Evolutionary conservation across 2,113 vertebrate genomes (phyloP).

Genomic region (Halichoerus grypus): DNA sequence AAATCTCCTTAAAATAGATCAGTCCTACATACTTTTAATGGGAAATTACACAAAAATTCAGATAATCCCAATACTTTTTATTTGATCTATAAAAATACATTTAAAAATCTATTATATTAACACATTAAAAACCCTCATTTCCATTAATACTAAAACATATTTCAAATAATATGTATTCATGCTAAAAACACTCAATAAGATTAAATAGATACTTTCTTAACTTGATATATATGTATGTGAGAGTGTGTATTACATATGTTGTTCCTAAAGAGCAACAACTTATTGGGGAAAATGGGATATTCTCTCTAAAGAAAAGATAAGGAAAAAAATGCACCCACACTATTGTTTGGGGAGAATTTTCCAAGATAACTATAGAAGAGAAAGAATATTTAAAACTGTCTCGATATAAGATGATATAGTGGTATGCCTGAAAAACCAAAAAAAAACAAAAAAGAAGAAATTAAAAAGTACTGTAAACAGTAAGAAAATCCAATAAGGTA

Average conservation of each 20-base stretch:
- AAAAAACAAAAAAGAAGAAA: too few relatives aligned
- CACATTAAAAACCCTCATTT: background rate
- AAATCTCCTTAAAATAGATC: background rate
- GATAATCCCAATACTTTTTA: background rate
- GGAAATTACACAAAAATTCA: background rate
- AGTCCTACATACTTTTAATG: background rate
- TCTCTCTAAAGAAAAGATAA: background rate
- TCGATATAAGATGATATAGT: background rate
- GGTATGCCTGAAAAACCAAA: background rate
- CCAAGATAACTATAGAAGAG: background rate
- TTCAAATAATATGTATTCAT: background rate
- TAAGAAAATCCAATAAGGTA: background rate
- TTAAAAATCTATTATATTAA: background rate
- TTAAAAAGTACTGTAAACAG: background rate
- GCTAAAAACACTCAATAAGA: background rate
- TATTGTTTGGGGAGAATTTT: background rate
- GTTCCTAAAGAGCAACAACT: background rate
- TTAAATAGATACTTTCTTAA: background rate
- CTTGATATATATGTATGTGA: background rate
- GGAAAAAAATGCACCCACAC: fast-evolving
- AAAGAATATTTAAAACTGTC: slow-evolving; percentile 3
- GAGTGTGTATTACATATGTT: background rate
- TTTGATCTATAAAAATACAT: background rate
- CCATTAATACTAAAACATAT: background rate
- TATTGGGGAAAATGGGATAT: background rate